Conservation (phyloP, 2,113 vertebrate genomes). For the Urocolius indicus region DNA sequence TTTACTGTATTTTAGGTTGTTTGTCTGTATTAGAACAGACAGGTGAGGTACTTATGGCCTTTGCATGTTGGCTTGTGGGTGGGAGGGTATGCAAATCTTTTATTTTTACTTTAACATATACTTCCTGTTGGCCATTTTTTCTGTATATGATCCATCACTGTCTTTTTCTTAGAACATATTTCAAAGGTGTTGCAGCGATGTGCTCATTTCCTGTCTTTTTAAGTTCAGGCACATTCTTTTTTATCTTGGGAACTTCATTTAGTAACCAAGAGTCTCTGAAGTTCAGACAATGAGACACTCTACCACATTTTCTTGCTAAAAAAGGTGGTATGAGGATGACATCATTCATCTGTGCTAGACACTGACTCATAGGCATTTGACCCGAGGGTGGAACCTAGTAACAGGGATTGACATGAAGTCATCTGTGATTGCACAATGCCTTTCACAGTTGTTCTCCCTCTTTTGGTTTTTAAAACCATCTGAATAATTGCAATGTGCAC, state of each 20-base stretch:
- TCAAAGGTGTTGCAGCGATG: slow-evolving; percentile 37
- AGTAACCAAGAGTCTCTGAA: slow-evolving; percentile 61
- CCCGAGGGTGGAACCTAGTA: slow-evolving; percentile 63
- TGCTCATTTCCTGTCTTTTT: slow-evolving; percentile 70
- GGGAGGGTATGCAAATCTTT: background rate
- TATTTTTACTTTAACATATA: background rate
- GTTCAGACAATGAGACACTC: slow-evolving; percentile 61
- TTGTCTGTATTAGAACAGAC: background rate
- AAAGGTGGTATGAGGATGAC: slow-evolving; percentile 70
- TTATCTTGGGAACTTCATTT: slow-evolving; percentile 66
- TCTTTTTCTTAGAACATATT: slow-evolving; percentile 20
- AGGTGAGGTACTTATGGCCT: background rate
- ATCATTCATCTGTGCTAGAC: slow-evolving; percentile 75
- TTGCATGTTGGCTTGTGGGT: background rate
- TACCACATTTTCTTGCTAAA: slow-evolving; percentile 59
- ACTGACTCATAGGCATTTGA: slow-evolving; percentile 75
- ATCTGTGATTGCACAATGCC: slow-evolving; percentile 60
- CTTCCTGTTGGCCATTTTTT: background rate
- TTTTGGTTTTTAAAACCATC: slow-evolving; percentile 5
- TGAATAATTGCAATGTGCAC: slow-evolving; percentile 48
- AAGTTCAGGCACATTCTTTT: slow-evolving; percentile 52
- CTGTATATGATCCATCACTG: background rate
- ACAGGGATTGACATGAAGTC: slow-evolving; percentile 75
- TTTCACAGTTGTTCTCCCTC: slow-evolving; percentile 57
- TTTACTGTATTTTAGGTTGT: background rate